Percentiles rank a stretch among this genome's conserved stretches.
Evolutionary conservation across 2,888 invertebrate species (phyloP).

Genomic region (Alviniconcha strummeri): DNA sequence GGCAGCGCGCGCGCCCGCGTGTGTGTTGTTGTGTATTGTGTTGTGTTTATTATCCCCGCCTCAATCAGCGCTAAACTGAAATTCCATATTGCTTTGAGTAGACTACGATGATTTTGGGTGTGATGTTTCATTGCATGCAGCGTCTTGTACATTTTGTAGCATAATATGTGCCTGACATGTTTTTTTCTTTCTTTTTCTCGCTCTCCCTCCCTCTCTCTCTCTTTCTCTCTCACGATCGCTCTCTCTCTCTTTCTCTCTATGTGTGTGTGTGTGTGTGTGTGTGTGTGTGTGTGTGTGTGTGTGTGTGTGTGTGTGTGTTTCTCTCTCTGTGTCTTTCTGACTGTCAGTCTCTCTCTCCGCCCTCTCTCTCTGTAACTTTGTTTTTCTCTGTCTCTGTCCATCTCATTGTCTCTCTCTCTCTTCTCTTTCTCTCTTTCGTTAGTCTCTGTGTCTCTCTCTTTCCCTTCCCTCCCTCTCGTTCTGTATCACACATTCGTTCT

Average conservation of each 20-base stretch:
- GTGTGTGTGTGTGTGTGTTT: background rate
- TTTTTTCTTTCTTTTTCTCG: background rate
- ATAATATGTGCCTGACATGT: too few relatives aligned
- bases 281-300: slow-evolving; percentile 1
- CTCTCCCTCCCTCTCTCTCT: slow-evolving; percentile 8
- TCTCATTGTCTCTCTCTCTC: background rate
- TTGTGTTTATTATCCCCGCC: too few relatives aligned
- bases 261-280: slow-evolving; percentile 8
- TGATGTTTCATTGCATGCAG: background rate
- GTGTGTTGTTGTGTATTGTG: background rate
- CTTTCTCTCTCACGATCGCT: background rate
- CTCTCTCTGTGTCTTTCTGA: background rate
- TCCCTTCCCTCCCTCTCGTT: background rate
- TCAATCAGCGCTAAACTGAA: background rate
- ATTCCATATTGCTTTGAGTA: background rate
- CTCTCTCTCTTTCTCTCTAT: background rate
- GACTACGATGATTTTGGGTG: too few relatives aligned
- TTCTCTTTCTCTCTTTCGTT: background rate
- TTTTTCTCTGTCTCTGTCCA: background rate
- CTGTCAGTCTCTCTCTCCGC: background rate
- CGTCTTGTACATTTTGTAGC: background rate
- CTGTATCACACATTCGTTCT: background rate
- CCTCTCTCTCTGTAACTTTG: background rate
- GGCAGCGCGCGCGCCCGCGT: background rate
- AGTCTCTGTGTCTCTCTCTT: slow-evolving; percentile 17